Evolutionary conservation across 2,797 vertebrate genomes (phyloP).

Genomic region (Propithecus deckenii): DNA sequence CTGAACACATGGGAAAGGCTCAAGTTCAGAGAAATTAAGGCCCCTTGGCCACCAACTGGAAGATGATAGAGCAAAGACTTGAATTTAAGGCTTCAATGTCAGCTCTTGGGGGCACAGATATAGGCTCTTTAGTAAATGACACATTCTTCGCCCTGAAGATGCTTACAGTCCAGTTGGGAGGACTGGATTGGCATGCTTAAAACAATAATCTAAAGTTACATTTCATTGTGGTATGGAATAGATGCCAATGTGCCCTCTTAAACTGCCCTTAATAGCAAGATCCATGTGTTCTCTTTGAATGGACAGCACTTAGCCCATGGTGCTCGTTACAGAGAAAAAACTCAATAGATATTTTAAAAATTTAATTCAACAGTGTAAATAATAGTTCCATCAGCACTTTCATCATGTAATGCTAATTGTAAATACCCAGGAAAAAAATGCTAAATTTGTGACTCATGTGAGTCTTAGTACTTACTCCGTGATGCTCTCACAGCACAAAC

Average conservation of each 20-base stretch:
- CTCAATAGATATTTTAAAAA: background rate
- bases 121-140: constrained; percentile 17
- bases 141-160: background rate
- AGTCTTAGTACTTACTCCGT: background rate
- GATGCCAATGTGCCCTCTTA: background rate
- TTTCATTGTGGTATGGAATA: background rate
- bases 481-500: background rate
- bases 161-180: background rate
- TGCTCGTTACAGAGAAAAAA: background rate
- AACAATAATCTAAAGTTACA: background rate
- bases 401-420: background rate
- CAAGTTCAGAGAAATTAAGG: background rate
- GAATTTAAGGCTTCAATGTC: constrained; percentile 27
- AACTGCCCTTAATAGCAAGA: background rate
- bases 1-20: background rate
- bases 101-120: background rate
- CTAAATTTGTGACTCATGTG: background rate
- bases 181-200: background rate
- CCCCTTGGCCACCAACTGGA: background rate
- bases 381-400: background rate
- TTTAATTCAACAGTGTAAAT: background rate
- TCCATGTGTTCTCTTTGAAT: background rate
- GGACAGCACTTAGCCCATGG: background rate
- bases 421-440: background rate
- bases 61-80: background rate